A percentile compares a stretch with the other conserved stretches of the same genome.
Conservation (phyloP, 2,797 vertebrate species). For the Neosilurus hyrtlii region DNA sequence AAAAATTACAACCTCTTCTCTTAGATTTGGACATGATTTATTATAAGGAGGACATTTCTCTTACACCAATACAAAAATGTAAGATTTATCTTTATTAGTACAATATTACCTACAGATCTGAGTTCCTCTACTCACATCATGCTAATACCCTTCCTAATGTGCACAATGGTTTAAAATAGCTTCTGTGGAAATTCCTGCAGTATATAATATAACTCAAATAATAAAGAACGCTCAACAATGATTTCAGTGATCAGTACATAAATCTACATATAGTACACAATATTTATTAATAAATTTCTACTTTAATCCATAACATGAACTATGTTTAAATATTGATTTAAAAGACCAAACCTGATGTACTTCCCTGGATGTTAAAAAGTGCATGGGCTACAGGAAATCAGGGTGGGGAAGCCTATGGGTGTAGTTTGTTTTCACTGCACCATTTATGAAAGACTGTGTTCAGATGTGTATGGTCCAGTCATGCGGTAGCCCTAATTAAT, state of each 20-base stretch:
- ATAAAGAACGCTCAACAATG: not conserved
- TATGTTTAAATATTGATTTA: not conserved
- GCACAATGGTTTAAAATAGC: not conserved
- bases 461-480: not conserved
- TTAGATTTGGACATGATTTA: not conserved
- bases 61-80: not conserved
- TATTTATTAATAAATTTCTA: not conserved
- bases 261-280: not conserved
- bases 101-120: not conserved
- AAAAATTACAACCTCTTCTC: not conserved
- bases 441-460: not conserved
- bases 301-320: not conserved
- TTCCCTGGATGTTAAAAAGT: not conserved
- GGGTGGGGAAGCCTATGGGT: not conserved
- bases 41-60: not conserved
- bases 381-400: conserved; percentile 9
- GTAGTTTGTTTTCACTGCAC: not conserved
- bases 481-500: not conserved
- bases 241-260: not conserved
- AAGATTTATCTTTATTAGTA: not conserved
- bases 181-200: not conserved
- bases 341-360: not conserved
- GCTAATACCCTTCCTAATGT: not conserved
- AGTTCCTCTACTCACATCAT: not conserved
- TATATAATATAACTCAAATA: not conserved